Evolutionary conservation across 2,797 vertebrate species (phyloP), one percentile per base, ranked within the genome.

Genomic region (Helostoma temminkii): DNA sequence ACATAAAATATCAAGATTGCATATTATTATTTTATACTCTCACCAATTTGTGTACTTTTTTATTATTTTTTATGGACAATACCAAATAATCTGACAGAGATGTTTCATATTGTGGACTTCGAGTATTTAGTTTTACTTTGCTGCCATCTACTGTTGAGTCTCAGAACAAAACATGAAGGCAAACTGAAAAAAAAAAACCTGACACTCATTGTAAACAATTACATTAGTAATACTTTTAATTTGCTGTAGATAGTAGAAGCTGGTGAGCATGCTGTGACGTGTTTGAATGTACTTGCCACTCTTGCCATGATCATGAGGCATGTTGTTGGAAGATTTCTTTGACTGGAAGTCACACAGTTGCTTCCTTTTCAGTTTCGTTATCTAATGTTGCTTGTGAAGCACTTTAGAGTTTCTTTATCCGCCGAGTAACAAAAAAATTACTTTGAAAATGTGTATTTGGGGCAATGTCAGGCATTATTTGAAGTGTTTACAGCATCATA

Each of bases 91-190:
- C 12, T 65, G n/a, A 11, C 32, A 52, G n/a, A 42, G 9, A 12
- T 24, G 3, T 39, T 37, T 78, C 32, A 72, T 30, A 32, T 37
- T 65, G 11, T 42, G 21, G 46, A 48, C 41, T 28, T 19, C 0
- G 30, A 49, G 61, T 69, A 21, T 86, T 88, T 84, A 71, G 61
- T 81, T 88, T 26, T 74, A 82, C 77, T 66, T 75, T 86, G 73
- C 86, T 92, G 89, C 86, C 89, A 92, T 84, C 90, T 92, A 81
- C 89, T 91, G 91, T 80, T 76, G 28, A 82, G 32, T 67, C 47
- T 59, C 32, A 65, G 61, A 76, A 5, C 63, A 66, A 47, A 60
- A 24, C 41, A 78, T 39, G 42, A 54, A 36, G 37, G 50, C 37
- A 49, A 46, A 55, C 21, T n/a, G 7, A 62, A 24, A 57, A n/a